Base-by-base conservation (phyloP, 64 coral and sea anemone species). In the Actinia equina region DNA sequence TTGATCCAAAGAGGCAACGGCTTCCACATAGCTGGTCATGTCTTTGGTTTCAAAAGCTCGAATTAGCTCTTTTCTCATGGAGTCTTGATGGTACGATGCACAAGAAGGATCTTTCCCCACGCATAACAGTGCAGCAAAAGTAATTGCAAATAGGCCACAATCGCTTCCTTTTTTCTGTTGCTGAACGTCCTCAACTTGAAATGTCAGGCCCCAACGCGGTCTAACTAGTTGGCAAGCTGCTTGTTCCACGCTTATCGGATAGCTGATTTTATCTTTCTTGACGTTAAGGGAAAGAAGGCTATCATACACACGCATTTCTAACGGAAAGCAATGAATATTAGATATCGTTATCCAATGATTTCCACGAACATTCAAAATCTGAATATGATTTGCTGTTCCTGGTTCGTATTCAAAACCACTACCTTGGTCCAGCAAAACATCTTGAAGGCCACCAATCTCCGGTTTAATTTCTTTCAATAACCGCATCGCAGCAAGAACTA, bases 261-360 rank as follows among this genome's bases (percentile, higher is more conserved):
- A 94, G 44, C 82, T 89, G 10, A 89, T 87, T 0, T 13, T 44
- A 51, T 69, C 67, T 2, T 17, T 37, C 44, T 65, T 86, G 14
- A 89, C n/a, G 10, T 57, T 87, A 69, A 84, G 17, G 14, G 51
- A 37, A 5, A 71, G 84, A 16, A 62, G 52, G 49, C 92, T 94
- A 60, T 94, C 84, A 59, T 89, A 89, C 44, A 94, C 42, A 22
- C 76, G 70, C 17, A 86, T 84, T 60, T 26, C 17, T 6, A 25
- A 7, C 19, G 43, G 23, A 42, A 42, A 46, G 27, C 59, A 51
- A 2, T 46, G 26, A 26, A 52, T 23, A 82, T 92, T 87, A 26
- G 90, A 92, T 69, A 92, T n/a, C 17, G 86, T 84, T 88, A 92
- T 82, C 90, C 86, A 92, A 41, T 92, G 86, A n/a, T 77, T 77